Evolutionary conservation across 2,888 invertebrate genomes (phyloP).

Genomic region (Leuctra nigra): DNA sequence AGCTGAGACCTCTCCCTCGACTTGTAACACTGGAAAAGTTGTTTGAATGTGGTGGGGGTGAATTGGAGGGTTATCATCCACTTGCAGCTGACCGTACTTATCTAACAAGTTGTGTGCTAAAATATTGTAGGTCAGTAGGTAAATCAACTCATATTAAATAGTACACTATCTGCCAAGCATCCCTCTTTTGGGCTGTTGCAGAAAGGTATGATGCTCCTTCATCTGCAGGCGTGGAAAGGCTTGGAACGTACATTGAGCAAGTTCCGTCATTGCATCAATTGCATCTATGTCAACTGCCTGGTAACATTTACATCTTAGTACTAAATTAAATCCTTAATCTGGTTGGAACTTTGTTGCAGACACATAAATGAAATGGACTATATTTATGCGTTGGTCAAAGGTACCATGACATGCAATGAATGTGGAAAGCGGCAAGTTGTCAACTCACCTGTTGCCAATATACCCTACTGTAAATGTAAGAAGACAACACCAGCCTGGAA

Average conservation of each 20-base stretch:
- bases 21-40: no score
- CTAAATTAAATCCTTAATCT: no score
- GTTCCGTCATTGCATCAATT: background rate
- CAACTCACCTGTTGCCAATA: slow-evolving; percentile 39
- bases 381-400: slow-evolving; percentile 45
- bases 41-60: no score
- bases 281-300: background rate
- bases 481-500: slow-evolving; percentile 21
- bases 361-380: slow-evolving; percentile 52
- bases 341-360: slow-evolving; percentile 36
- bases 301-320: background rate
- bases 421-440: slow-evolving; percentile 44
- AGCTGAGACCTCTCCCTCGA: no score
- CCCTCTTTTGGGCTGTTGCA: no score
- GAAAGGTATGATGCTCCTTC: no score
- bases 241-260: background rate
- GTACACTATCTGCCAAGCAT: no score
- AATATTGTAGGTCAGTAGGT: no score
- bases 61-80: no score
- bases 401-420: slow-evolving; percentile 46
- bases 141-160: no score
- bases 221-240: background rate
- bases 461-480: slow-evolving; percentile 46
- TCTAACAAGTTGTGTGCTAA: no score
- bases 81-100: no score